These are phyloP conservation scores for Imbricaverruca yamaguchii DNA, from an alignment of 2,888 invertebrate genomes.

Conservation along the genomic window DNA sequence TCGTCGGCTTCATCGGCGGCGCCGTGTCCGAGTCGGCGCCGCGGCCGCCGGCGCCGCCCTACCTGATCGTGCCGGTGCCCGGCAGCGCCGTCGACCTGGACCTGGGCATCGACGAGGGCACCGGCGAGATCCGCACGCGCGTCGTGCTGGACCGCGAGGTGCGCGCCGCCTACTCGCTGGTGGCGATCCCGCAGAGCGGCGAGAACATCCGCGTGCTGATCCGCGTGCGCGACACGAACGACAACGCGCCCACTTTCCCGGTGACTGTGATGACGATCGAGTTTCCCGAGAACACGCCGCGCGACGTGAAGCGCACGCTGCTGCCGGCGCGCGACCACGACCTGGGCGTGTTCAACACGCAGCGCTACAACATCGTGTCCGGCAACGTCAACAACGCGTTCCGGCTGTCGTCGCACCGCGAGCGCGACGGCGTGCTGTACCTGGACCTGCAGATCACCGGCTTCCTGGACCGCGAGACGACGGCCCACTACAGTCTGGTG, in stretches of 20 bases:
- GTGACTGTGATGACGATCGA: slow-evolving; percentile 71
- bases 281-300: slow-evolving; percentile 91
- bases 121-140: slow-evolving; percentile 85
- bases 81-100: slow-evolving; percentile 81
- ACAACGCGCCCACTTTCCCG: slow-evolving; percentile 88
- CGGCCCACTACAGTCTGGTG: slow-evolving; percentile 73
- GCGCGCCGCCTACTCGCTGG: slow-evolving; percentile 72
- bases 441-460: slow-evolving; percentile 90
- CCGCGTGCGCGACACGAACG: slow-evolving; percentile 87
- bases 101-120: slow-evolving; percentile 72
- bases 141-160: slow-evolving; percentile 83
- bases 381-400: slow-evolving; percentile 92
- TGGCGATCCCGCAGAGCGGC: slow-evolving; percentile 81
- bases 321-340: slow-evolving; percentile 87
- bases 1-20: slow-evolving; percentile 70
- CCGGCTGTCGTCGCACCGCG: slow-evolving; percentile 74
- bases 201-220: slow-evolving; percentile 80
- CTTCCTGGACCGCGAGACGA: slow-evolving; percentile 83
- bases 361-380: slow-evolving; percentile 82
- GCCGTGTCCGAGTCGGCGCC: slow-evolving; percentile 41
- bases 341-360: slow-evolving; percentile 79
- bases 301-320: slow-evolving; percentile 83
- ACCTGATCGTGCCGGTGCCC: slow-evolving; percentile 75
- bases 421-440: slow-evolving; percentile 82
- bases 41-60: slow-evolving; percentile 46